Evolutionary conservation across 1,140 invertebrate genomes (phyloP).

Genomic region (Adoxophyes honmai): DNA sequence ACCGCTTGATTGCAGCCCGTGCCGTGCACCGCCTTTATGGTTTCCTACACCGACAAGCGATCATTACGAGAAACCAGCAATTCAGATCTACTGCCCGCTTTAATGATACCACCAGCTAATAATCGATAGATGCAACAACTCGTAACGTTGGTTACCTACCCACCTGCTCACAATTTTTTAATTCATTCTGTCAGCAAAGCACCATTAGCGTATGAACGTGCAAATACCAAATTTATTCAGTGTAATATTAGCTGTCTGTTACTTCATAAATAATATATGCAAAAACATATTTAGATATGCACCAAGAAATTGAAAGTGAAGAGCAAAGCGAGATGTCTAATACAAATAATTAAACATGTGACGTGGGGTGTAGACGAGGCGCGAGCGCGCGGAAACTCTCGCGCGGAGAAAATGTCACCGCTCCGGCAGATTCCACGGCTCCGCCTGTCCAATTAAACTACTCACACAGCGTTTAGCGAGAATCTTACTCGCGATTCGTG

Average conservation of each 20-base stretch:
- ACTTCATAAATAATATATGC: conserved; percentile 7
- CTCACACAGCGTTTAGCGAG: not conserved
- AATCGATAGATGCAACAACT: too few relatives aligned
- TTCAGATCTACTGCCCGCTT: too few relatives aligned
- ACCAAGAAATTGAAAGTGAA: conserved; percentile 6
- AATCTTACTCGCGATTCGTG: not conserved
- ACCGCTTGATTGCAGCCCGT: conserved; percentile 45
- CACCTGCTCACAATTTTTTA: too few relatives aligned
- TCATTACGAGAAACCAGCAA: conserved; percentile 6
- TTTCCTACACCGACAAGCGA: not conserved
- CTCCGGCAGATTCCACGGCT: not conserved
- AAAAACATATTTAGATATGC: conserved; percentile 12
- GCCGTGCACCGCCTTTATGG: conserved; percentile 27
- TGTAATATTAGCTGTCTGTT: not conserved
- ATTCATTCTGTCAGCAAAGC: too few relatives aligned
- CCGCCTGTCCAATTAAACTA: conserved; percentile 8
- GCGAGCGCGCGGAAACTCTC: not conserved
- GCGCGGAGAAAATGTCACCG: conserved; percentile 10
- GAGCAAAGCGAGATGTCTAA: conserved; percentile 3
- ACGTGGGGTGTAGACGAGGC: not conserved
- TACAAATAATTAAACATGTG: conserved; percentile 13
- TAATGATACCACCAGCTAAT: too few relatives aligned
- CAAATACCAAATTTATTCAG: too few relatives aligned
- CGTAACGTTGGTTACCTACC: too few relatives aligned
- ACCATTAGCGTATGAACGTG: too few relatives aligned